A percentile compares a stretch with the other conserved stretches of the same genome.
These are phyloP conservation scores for Fukomys damarensis DNA, from an alignment of 2,113 vertebrate species.

Conservation along the genomic window DNA sequence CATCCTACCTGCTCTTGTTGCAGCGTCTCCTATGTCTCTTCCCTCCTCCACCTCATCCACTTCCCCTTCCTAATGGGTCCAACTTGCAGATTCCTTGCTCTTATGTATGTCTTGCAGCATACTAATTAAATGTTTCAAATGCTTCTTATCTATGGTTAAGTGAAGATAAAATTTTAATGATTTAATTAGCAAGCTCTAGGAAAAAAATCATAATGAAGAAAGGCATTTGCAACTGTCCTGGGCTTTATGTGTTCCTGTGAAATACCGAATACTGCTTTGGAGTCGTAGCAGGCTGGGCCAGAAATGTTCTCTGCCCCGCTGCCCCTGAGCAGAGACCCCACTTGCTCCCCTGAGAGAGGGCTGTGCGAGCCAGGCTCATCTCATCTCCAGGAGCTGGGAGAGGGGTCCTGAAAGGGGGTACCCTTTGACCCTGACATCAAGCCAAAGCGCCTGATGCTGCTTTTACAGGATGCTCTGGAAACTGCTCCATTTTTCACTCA, in stretches of 20 bases:
- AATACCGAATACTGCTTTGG: slow-evolving; percentile 43
- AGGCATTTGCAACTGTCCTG: slow-evolving; percentile 48
- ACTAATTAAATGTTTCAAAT: slow-evolving; percentile 87
- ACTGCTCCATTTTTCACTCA: neutral
- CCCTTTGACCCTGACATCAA: neutral
- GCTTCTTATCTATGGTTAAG: slow-evolving; percentile 86
- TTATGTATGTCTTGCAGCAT: slow-evolving; percentile 75
- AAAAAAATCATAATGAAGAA: slow-evolving; percentile 82
- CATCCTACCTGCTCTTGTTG: neutral
- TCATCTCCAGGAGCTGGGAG: neutral
- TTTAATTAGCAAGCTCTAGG: slow-evolving; percentile 87
- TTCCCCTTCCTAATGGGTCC: neutral
- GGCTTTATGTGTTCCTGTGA: slow-evolving; percentile 61
- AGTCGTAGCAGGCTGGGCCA: slow-evolving; percentile 31
- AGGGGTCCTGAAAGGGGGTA: neutral
- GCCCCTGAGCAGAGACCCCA: neutral
- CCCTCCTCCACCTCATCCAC: slow-evolving; percentile 2
- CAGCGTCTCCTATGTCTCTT: neutral
- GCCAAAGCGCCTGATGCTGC: accelerated
- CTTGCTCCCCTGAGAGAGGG: neutral
- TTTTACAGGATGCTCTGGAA: slow-evolving; percentile 47
- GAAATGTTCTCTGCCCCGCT: neutral
- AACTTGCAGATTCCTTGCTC: slow-evolving; percentile 72
- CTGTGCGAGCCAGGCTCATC: neutral
- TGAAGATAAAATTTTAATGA: slow-evolving; percentile 90